Base-by-base conservation (phyloP, 2,888 invertebrate species). In the Pteria penguin region DNA sequence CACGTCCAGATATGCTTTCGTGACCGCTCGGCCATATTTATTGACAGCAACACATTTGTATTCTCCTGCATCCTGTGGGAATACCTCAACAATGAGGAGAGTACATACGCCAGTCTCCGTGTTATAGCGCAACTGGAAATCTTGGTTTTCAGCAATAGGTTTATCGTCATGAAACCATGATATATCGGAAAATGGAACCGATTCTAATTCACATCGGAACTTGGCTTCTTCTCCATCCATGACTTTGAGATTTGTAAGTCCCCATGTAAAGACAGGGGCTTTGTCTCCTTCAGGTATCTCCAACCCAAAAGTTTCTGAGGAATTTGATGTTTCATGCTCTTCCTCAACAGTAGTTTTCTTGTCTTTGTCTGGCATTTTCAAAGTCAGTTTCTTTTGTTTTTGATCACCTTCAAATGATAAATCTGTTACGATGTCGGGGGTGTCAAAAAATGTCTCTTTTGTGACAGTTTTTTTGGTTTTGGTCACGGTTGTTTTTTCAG, bases 11-110 rank as follows among this genome's bases (percentile, higher is more conserved):
- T 79, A 85, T 32, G 90, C 90, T 69, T 84, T 86, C n/a, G 98
- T 98, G 2, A 97, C 96, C 24, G 98, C 98, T 94, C 98, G 97
- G 2, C 99, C 99, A 29, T 97, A 94, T 89, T 96, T 96, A 92
- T 99, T 99, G 75, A 96, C 95, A 0, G 98, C 98, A 92, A 97
- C 96, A 90, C 98, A 98, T 18, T 97, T 97, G 91, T 98, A 99
- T 1, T 98, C 96, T 22, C 98, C 99, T 8, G 97, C 97, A 93
- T 99, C 99, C 87, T 96, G 96, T 14, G 99, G 97, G 92, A 98
- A 98, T 18, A 98, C 98, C 87, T 98, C 97, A 11, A 98, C 94
- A 71, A 99, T 95, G 92, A 99, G 98, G 70, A 99, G 94, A 4
- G 98, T 98, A 45, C 91, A 90, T 14, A 88, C 86, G 22, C 91